Evolutionary conservation across 2,888 invertebrate species (phyloP), one percentile per base, ranked within the genome.

Genomic region (Girardia tigrina): DNA sequence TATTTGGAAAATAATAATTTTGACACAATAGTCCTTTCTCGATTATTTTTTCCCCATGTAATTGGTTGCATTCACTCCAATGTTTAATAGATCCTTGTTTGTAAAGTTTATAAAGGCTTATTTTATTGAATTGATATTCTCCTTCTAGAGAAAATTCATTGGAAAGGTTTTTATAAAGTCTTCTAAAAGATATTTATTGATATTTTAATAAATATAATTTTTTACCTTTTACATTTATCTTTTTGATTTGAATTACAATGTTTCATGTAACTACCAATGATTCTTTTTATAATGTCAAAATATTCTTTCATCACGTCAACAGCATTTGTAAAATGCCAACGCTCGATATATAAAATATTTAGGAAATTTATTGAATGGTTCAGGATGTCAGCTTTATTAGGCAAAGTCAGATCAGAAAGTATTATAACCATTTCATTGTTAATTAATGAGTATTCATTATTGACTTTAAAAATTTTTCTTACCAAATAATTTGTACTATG

Each of bases 321-420:
- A n/a, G 4, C 56, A 56, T n/a, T 56, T 8, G n/a, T 20, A 6
- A 20, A 20, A 23, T 8, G n/a, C n/a, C n/a, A 20, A 20, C 56
- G n/a, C n/a, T 56, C 56, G 23, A 56, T 56, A n/a, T 56, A 56
- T 56, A 56, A 56, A 8, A 56, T 56, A 56, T 56, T 56, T 23
- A 56, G 4, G 2, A n/a, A 56, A n/a, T 56, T 56, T 56, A 56
- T 4, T 4, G 56, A 12, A 56, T 56, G 8, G n/a, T 56, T 56
- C 2, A 4, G n/a, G 23, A 56, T 56, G 4, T 56, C 56, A 6
- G n/a, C n/a, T 56, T 56, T 56, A 16, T 56, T 56, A 6, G 4
- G 56, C n/a, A 56, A 56, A 56, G 56, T 56, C n/a, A 56, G 4
- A 56, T 56, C 56, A 56, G 56, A 56, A n/a, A 56, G 56, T 12